Percentiles rank a stretch among this genome's conserved stretches.
Evolutionary conservation across 2,113 vertebrate genomes (phyloP).

Genomic region (Aviceda subcristata): DNA sequence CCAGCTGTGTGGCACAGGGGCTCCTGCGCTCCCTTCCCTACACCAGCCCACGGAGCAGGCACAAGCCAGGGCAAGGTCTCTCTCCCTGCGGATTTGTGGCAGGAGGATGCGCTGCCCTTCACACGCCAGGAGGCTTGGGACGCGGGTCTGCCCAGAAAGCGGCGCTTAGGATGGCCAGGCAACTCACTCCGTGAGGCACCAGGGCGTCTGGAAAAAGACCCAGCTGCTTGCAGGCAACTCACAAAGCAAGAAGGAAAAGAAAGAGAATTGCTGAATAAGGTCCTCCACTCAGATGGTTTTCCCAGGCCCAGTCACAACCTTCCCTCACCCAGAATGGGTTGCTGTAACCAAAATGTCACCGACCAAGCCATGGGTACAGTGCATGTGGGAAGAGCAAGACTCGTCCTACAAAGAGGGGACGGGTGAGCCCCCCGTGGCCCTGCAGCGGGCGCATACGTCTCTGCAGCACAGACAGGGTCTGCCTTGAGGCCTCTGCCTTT

Average conservation of each 20-base stretch:
- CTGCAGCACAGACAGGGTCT: not conserved
- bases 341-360: not conserved
- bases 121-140: accelerated
- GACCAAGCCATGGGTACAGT: not conserved
- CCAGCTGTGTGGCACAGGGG: accelerated
- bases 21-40: not conserved
- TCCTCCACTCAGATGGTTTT: not conserved
- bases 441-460: not conserved
- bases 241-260: not conserved
- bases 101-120: not conserved
- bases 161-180: not conserved
- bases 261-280: not conserved
- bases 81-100: not conserved
- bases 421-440: not conserved
- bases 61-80: not conserved
- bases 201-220: not conserved
- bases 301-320: not conserved
- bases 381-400: not conserved
- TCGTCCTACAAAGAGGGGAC: accelerated
- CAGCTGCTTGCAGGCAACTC: not conserved
- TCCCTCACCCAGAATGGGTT: not conserved
- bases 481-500: not conserved
- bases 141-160: not conserved
- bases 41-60: not conserved
- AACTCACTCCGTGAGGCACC: not conserved